Percentiles rank a stretch among this genome's conserved stretches.
phyloP scores from a whole-genome alignment of 2,113 vertebrate species.

The Pica pica region DNA sequence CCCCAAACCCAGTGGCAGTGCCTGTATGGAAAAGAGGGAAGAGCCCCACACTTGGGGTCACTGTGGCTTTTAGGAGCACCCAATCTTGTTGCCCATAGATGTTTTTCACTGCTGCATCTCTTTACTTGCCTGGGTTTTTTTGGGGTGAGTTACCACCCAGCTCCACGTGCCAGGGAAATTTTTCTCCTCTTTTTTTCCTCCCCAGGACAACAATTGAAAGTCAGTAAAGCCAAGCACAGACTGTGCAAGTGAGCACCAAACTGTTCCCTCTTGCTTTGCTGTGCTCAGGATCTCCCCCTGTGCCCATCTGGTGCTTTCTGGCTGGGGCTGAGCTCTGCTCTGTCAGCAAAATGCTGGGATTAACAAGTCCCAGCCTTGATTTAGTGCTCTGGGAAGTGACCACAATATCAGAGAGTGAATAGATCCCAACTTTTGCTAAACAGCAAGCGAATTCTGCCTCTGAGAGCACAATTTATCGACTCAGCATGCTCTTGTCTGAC shows the following conservation, averaged over 20 bases:
- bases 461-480: neutral
- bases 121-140: too few species aligned
- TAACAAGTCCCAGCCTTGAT: neutral
- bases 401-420: neutral
- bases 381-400: neutral
- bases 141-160: too few species aligned
- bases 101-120: neutral
- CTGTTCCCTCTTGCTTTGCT: neutral
- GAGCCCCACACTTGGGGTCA: rapidly evolving
- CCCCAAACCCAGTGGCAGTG: neutral
- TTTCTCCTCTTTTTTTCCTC: neutral
- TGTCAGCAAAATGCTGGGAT: neutral
- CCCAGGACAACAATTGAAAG: neutral
- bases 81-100: neutral
- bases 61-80: rapidly evolving
- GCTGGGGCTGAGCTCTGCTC: neutral
- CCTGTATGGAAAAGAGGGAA: rapidly evolving
- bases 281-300: neutral
- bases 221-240: neutral
- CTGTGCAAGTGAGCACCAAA: neutral
- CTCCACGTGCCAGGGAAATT: rapidly evolving
- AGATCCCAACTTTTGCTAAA: neutral
- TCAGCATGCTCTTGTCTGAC: neutral
- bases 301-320: neutral
- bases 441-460: neutral